Evolutionary conservation across 2,113 vertebrate species (phyloP).

Genomic region (Semicossyphus pulcher): DNA sequence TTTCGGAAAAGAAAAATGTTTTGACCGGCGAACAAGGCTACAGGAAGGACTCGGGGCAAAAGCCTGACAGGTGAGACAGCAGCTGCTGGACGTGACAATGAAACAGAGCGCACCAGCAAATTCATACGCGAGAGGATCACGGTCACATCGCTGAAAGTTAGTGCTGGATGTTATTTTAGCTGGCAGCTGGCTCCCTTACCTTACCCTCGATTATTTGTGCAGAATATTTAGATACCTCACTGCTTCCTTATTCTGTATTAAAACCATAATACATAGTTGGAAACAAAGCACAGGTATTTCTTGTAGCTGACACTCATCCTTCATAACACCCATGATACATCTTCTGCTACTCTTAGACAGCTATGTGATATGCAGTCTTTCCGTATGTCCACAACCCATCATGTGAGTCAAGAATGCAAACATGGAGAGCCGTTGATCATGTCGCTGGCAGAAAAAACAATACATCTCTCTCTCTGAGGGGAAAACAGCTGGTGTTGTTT

Average conservation of each 20-base stretch:
- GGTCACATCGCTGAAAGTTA: background rate
- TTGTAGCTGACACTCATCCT: background rate
- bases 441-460: constrained; percentile 19
- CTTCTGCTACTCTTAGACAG: background rate
- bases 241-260: background rate
- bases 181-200: constrained; percentile 27
- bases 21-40: background rate
- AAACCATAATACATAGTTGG: constrained; percentile 1
- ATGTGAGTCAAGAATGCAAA: constrained; percentile 27
- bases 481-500: constrained; percentile 30
- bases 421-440: constrained; percentile 6
- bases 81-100: constrained; percentile 28
- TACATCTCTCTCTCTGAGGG: constrained; percentile 6
- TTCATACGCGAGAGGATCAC: constrained; percentile 22
- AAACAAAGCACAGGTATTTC: background rate
- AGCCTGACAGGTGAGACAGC: constrained; percentile 28
- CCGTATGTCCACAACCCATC: background rate
- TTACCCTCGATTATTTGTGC: constrained; percentile 9
- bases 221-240: constrained; percentile 31
- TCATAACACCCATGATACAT: background rate
- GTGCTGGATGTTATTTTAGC: constrained; percentile 28
- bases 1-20: background rate
- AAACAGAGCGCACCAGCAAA: constrained; percentile 13
- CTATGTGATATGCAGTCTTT: background rate
- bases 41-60: background rate